phyloP scores from a whole-genome alignment of 2,113 vertebrate species.

The Syngnathus typhle region DNA sequence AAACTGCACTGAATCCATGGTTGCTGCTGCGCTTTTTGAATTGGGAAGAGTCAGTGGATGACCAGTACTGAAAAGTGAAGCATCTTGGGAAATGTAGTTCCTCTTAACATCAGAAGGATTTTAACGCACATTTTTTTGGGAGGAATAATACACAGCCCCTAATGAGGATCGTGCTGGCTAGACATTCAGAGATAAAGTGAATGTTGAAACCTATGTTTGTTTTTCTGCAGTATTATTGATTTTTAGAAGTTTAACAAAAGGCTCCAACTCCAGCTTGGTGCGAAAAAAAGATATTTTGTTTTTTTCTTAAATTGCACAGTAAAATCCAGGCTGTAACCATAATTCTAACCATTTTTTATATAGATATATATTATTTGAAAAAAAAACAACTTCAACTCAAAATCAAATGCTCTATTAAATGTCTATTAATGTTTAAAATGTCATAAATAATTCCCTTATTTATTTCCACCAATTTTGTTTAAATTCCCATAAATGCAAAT shows the following conservation, averaged over 20 bases:
- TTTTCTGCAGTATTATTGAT: not conserved
- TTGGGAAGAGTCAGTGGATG: not conserved
- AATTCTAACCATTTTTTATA: not conserved
- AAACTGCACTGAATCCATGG: constrained; percentile 34
- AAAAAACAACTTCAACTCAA: not conserved
- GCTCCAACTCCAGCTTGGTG: not conserved
- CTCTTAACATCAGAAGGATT: constrained; percentile 22
- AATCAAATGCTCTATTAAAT: not conserved
- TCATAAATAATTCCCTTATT: not conserved
- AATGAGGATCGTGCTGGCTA: not conserved
- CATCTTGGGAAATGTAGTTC: constrained; percentile 15
- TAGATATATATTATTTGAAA: not conserved
- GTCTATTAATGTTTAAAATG: not conserved
- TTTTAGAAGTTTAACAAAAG: not conserved
- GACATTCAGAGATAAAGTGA: not conserved
- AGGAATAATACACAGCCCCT: constrained; percentile 36
- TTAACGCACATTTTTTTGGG: constrained; percentile 31
- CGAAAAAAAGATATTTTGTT: not conserved
- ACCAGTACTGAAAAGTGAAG: not conserved
- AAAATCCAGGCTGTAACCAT: not conserved
- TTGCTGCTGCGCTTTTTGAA: constrained; percentile 18
- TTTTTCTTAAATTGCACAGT: not conserved
- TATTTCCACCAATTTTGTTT: not conserved
- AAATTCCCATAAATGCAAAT: not conserved
- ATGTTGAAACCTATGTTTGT: not conserved